Base-by-base conservation (phyloP, 2,888 invertebrate species). In the Anoplius nigerrimus region DNA sequence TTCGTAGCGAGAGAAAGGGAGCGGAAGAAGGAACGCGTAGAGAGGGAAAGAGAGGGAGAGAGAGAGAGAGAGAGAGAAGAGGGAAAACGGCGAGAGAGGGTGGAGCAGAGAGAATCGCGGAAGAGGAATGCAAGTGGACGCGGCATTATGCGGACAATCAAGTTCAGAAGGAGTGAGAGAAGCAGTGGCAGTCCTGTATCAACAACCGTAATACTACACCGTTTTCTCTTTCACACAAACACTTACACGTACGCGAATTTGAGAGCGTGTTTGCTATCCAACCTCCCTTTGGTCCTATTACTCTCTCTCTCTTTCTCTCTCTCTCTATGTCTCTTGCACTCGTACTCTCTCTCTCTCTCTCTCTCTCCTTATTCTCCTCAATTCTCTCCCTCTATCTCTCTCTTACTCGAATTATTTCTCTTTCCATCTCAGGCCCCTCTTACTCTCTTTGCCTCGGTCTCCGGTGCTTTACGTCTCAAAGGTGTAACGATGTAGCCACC, bases 101-200 rank as follows among this genome's bases (percentile, higher is more conserved):
- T 18, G 48, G n/a, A 22, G n/a, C 70, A 67, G 68, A 71, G 65
- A 70, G 71, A 71, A 71, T 73, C 67, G 67, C 67, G 73, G 68
- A 71, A 71, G n/a, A 71, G 68, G 67, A 73, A 71, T 65, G 66
- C 65, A 62, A 65, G 65, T 45, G 61, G 64, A 54, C 62, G 53
- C 67, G 55, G 69, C 66, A 78, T 78, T 76, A 76, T 66, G 74
- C 75, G 73, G 70, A 75, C 74, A 76, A 75, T 76, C 72, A 67
- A 67, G 66, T 66, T 65, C 67, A 59, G 70, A 64, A 52, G n/a
- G 68, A 72, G 68, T 74, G 76, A 51, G 54, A 42, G 46, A 20
- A 56, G 52, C 21, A 24, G 24, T 24, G 24, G 24, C 34, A 34
- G 34, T 34, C 34, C 34, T 34, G 60, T 61, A 74, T 74, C 76